Base-by-base conservation (phyloP, 1,140 invertebrate species). In the Rhyzopertha dominica region DNA sequence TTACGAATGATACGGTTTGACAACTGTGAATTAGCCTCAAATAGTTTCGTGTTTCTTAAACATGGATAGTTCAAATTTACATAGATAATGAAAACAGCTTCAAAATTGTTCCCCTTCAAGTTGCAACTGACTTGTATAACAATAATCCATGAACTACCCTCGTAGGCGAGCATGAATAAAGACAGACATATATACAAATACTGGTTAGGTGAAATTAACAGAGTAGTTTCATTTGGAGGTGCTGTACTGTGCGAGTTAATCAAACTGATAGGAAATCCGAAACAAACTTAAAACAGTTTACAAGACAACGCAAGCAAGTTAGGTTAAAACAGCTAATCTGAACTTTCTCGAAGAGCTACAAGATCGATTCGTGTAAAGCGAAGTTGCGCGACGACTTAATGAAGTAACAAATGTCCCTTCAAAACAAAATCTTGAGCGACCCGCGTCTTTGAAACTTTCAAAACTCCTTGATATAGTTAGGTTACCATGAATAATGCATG, bases 401-500 rank as follows among this genome's bases (percentile, higher is more conserved):
- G 48, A 53, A 58, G 45, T 58, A 58, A 56, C 48, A 53, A 51
- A 48, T 51, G 45, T 58, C 47, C 41, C 41, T 50, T 43, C 39
- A 49, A 42, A 47, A 47, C 36, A 14, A n/a, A n/a, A n/a, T n/a
- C n/a, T n/a, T n/a, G n/a, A n/a, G n/a, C 32, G 22, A 28, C 46
- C 32, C 46, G 29, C 32, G 20, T 54, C 42, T 39, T 25, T 34
- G 44, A 59, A 65, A 62, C 62, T 61, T 65, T 49, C 31, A 47
- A 49, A 57, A 62, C 65, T 61, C 63, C 56, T 67, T 66, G 58
- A 64, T 66, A 64, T 65, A 66, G 65, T 67, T 65, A 66, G 59
- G 62, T 61, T 56, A 58, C 51, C 58, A 67, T 67, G 65, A 67
- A 67, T 67, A 65, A 67, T 67, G 65, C 62, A 67, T 67, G 61